Base-by-base conservation (phyloP, 1,140 invertebrate species). In the Eufriesea mexicana region DNA sequence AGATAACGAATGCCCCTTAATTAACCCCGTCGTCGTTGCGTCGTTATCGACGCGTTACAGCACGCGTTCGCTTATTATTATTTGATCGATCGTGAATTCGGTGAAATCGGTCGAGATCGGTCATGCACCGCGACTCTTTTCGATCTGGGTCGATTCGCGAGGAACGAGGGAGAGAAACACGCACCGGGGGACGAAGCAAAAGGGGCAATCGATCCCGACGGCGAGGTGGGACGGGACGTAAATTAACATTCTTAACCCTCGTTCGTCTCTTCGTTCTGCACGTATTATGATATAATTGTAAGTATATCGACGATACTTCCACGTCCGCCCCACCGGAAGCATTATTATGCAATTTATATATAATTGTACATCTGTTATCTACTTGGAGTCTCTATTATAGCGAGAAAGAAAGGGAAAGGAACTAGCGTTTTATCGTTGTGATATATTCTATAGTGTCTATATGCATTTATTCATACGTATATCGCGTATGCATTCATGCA, bases 391-490 rank as follows among this genome's bases (percentile, higher is more conserved):
- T 90, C 84, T 91, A 87, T 85, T 74, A 76, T 81, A 88, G 74
- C 76, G 79, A 86, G 51, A 66, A 55, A 62, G 42, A 66, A n/a
- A 57, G 47, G 16, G 45, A 66, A 79, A 64, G 72, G 87, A 89
- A 87, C 84, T 92, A 92, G 91, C 87, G 89, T 92, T 92, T 93
- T 90, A 90, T 92, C 88, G 90, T 92, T 93, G 92, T 92, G 91
- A 92, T 92, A 92, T 91, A 91, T 89, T 91, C 73, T 84, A 87
- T 86, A 83, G 51, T 87, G 90, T 88, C 85, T 86, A 89, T 76
- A 88, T 88, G 79, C 76, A 89, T 86, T 74, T 88, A 89, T 85
- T 79, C 86, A 77, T 81, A 77, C 87, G 80, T 86, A 61, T 51
- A 68, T n/a, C 49, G 28, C 85, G 87, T 86, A 83, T 82, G 80